These are phyloP conservation scores for Agonum fuliginosum DNA, from an alignment of 2,888 invertebrate genomes.

Conservation along the genomic window DNA sequence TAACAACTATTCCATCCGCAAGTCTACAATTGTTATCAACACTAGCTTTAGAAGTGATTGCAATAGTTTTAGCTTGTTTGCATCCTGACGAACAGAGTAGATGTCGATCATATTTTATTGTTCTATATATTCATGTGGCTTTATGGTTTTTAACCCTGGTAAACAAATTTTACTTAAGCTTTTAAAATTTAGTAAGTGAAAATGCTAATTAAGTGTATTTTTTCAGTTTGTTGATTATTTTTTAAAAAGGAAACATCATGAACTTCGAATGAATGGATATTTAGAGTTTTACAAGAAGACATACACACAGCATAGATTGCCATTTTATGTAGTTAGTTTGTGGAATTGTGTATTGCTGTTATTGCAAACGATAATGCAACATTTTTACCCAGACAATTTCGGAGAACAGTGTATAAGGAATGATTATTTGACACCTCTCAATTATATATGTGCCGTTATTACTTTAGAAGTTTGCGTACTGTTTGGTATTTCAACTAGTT, in stretches of 20 bases:
- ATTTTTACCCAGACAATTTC: conserved; percentile 75
- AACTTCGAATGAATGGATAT: conserved; percentile 79
- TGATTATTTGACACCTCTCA: conserved; percentile 74
- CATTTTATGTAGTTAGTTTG: conserved; percentile 78
- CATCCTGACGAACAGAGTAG: conserved; percentile 71
- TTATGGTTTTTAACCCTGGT: conserved; percentile 78
- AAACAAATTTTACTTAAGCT: conserved; percentile 64
- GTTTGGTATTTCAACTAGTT: conserved; percentile 73
- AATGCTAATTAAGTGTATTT: conserved; percentile 22
- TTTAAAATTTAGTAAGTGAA: neutral
- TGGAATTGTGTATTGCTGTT: conserved; percentile 78
- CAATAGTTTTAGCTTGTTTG: conserved; percentile 69
- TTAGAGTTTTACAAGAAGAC: conserved; percentile 81
- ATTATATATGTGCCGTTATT: conserved; percentile 76
- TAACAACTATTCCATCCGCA: conserved; percentile 69
- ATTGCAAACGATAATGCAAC: conserved; percentile 76
- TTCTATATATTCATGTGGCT: conserved; percentile 76
- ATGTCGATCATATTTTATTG: conserved; percentile 77
- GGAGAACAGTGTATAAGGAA: conserved; percentile 74
- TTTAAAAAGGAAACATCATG: conserved; percentile 77
- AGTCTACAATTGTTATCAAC: conserved; percentile 68
- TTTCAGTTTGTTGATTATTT: conserved; percentile 77
- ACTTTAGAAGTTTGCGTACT: conserved; percentile 75
- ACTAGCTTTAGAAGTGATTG: conserved; percentile 68
- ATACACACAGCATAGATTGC: conserved; percentile 76